Evolutionary conservation across 2,888 invertebrate species (phyloP), one percentile per base, ranked within the genome.

Genomic region (Pseudococcus viburni): DNA sequence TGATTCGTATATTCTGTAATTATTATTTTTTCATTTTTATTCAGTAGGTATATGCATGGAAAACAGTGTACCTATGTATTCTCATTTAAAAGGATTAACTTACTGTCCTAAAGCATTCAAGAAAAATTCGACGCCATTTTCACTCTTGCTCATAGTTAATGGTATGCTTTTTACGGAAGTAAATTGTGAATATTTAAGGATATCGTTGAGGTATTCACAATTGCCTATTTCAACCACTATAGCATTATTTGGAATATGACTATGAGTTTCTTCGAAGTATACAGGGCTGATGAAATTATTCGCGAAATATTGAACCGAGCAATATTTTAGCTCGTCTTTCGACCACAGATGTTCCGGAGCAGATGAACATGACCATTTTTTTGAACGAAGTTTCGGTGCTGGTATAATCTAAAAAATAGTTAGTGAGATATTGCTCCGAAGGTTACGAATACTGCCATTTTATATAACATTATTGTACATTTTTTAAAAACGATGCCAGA

Each of bases 91-190:
- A 33, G 42, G 9, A 42, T 42, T 5, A 6, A 90, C 91, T 93
- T 91, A 94, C 94, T 94, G 94, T 90, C 95, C 95, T 84, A 95
- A 90, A 46, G 94, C 94, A 55, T 93, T 93, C 26, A 95, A 91
- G 55, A 95, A 91, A 22, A 94, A 93, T 90, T 94, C 93, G 0
- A 94, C 92, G 33, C 90, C 90, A 6, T 91, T 91, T n/a, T 85
- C 85, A 89, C 93, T 92, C 68, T 92, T 92, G 89, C 94, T 93
- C 91, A 95, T 94, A 85, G 96, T 96, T 0, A 98, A 92, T 0
- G 96, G 93, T 68, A 97, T 93, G 91, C 96, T 96, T 39, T 92
- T 91, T 89, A 92, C 92, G 17, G 92, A 92, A 46, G 92, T 90
- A 55, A 92, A 91, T 42, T 6, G 5, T 1, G 93, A 93, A 87